phyloP scores from a whole-genome alignment of 2,888 invertebrate species.

The Plebejus argus region DNA sequence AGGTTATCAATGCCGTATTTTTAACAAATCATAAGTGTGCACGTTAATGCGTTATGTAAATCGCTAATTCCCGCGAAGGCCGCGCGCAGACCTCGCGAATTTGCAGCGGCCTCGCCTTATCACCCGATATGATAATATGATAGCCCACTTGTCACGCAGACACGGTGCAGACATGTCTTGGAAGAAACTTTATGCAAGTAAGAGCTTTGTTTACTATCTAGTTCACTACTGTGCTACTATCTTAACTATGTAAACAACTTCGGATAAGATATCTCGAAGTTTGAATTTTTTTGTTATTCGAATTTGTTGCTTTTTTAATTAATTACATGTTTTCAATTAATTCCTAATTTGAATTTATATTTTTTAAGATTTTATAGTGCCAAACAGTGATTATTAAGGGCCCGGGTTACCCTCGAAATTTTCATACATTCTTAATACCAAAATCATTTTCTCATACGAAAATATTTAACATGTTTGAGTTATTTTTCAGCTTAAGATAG shows the following conservation, averaged over 20 bases:
- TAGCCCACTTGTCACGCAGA: conserved; percentile 54
- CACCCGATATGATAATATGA: conserved; percentile 69
- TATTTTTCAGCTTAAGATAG: too few species aligned
- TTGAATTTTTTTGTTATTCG: neutral
- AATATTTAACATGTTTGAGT: too few species aligned
- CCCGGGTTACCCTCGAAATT: too few species aligned
- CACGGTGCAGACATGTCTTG: conserved; percentile 53
- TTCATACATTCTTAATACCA: too few species aligned
- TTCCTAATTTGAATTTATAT: neutral
- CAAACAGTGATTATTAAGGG: neutral
- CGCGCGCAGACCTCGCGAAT: conserved; percentile 67
- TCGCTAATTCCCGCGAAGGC: conserved; percentile 74
- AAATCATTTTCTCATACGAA: too few species aligned
- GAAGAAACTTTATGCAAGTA: conserved; percentile 56
- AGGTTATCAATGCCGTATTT: conserved; percentile 55
- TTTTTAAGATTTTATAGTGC: neutral
- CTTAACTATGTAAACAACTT: neutral
- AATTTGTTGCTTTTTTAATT: neutral
- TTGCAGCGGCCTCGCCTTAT: conserved; percentile 72
- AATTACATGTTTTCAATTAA: neutral
- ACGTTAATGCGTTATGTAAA: conserved; percentile 61
- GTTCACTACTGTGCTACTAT: neutral
- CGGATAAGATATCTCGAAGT: neutral
- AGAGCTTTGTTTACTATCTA: conserved; percentile 45
- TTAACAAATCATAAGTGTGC: conserved; percentile 56